Evolutionary conservation across 2,888 invertebrate genomes (phyloP).

Genomic region (Zhuqinia jingwanae): DNA sequence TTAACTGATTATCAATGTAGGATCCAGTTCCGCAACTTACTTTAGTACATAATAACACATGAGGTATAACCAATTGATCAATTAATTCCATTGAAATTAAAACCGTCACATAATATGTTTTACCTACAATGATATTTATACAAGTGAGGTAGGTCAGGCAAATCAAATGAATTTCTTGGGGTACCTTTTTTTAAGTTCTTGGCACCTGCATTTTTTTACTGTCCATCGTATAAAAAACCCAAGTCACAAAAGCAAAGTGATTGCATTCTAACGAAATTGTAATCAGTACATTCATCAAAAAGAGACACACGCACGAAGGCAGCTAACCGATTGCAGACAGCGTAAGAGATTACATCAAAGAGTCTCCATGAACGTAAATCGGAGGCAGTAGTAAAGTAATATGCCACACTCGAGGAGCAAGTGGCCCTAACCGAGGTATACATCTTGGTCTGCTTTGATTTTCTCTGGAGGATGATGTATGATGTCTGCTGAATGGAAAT

Average conservation of each 20-base stretch:
- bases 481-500: constrained; percentile 21
- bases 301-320: background rate
- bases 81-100: no score
- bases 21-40: no score
- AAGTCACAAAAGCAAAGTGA: background rate
- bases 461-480: background rate
- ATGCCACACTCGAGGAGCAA: background rate
- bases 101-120: no score
- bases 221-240: background rate
- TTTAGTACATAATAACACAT: no score
- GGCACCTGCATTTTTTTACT: background rate
- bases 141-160: constrained; percentile 13
- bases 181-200: background rate
- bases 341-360: constrained; percentile 42
- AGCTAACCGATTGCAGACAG: constrained; percentile 19
- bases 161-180: background rate
- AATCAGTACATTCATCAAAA: constrained; percentile 45
- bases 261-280: constrained; percentile 25
- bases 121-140: no score
- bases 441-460: background rate
- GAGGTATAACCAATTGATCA: no score
- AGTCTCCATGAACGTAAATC: constrained; percentile 37
- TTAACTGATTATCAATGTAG: no score
- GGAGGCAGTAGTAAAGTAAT: background rate
- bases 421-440: background rate